Conservation (phyloP, 1,140 invertebrate genomes). For the Neelides sp. region DNA sequence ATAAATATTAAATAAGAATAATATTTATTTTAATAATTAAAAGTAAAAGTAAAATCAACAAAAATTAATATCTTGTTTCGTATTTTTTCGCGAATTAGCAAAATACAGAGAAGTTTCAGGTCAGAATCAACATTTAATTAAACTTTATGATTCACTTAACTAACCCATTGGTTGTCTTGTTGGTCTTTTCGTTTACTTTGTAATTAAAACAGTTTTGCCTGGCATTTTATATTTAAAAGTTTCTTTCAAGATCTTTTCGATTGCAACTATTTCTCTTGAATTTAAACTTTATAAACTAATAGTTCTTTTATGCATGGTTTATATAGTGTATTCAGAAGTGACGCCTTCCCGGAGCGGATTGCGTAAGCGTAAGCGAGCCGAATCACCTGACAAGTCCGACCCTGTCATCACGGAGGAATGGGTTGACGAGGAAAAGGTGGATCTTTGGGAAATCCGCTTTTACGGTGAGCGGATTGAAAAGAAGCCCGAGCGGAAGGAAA, state of each 20-base stretch:
- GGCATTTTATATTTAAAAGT: neutral
- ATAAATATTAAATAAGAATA: neutral
- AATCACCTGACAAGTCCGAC: conserved; percentile 76
- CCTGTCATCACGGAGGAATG: conserved; percentile 85
- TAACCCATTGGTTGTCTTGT: no score
- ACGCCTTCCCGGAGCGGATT: conserved; percentile 85
- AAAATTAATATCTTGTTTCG: neutral
- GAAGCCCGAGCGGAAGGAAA: conserved; percentile 11
- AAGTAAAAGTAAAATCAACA: neutral
- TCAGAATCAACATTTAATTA: conserved; percentile 5
- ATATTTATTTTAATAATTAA: neutral
- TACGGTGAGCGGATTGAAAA: conserved; percentile 67
- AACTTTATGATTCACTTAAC: no score
- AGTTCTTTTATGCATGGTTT: conserved; percentile 10
- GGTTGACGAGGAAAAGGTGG: conserved; percentile 89
- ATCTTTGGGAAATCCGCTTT: conserved; percentile 92
- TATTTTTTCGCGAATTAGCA: conserved; percentile 6
- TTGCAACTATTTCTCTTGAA: neutral
- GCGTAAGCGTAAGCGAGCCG: conserved; percentile 75
- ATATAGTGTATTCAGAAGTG: conserved; percentile 50
- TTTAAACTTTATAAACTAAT: neutral
- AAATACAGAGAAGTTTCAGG: conserved; percentile 15
- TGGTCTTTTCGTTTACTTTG: no score
- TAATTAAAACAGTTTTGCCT: no score
- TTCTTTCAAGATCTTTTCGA: neutral